A percentile compares a stretch with the other conserved stretches of the same genome.
Conservation (phyloP, 2,888 invertebrate genomes). For the Cheilosia grossa region DNA sequence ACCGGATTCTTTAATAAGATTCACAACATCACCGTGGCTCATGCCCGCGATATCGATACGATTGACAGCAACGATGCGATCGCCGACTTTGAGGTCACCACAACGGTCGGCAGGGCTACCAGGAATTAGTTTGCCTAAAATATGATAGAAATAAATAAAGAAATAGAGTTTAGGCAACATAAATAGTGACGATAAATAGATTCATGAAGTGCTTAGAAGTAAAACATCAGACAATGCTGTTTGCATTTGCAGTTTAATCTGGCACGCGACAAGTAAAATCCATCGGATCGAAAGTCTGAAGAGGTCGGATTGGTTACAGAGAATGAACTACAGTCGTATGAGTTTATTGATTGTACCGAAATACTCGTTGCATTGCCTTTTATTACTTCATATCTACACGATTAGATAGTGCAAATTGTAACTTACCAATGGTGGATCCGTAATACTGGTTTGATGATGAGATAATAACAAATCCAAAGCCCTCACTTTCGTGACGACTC, state of each 20-base stretch:
- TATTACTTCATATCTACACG: no score
- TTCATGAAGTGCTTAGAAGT: no score
- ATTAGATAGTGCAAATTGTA: neutral
- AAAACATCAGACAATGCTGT: neutral
- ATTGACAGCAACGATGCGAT: constrained; percentile 98
- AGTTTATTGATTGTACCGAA: no score
- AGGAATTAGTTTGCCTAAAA: constrained; percentile 94
- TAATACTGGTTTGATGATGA: constrained; percentile 92
- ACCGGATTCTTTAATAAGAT: constrained; percentile 98
- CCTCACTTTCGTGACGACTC: constrained; percentile 95
- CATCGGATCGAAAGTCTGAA: no score
- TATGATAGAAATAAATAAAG: constrained; percentile 28
- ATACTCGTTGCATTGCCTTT: no score
- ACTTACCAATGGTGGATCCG: constrained; percentile 92
- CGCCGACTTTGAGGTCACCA: constrained; percentile 95
- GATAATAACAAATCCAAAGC: constrained; percentile 99
- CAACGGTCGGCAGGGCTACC: constrained; percentile 98
- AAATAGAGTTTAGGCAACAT: constrained; percentile 1
- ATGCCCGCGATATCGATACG: constrained; percentile 94
- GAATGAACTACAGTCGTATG: no score
- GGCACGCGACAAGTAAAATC: no score
- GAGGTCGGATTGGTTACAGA: no score
- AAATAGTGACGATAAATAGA: no score
- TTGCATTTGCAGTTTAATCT: no score
- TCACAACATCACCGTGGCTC: constrained; percentile 98